Conservation (phyloP, 2,888 invertebrate genomes). For the Sinohyriopsis cumingii region DNA sequence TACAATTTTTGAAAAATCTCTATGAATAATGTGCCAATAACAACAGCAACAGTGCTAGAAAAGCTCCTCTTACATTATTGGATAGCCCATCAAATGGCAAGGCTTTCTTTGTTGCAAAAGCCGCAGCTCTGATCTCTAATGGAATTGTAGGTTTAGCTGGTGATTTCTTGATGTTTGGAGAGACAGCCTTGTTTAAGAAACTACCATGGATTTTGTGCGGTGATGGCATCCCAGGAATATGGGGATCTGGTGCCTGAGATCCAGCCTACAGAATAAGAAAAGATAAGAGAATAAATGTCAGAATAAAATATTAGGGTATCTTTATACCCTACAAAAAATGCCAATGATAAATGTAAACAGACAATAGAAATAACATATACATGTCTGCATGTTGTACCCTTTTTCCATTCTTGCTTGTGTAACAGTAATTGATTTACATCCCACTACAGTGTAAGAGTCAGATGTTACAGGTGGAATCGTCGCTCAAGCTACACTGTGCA, state of each 20-base stretch:
- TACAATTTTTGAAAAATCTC: too few species aligned
- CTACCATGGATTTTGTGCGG: constrained; percentile 65
- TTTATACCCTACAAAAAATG: too few species aligned
- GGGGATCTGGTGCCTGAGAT: constrained; percentile 57
- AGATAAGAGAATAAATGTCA: too few species aligned
- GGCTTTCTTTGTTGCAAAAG: constrained; percentile 41
- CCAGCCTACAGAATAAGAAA: constrained; percentile 31
- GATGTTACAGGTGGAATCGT: too few species aligned
- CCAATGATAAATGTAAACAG: too few species aligned
- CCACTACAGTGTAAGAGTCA: too few species aligned
- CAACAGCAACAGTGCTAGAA: neutral
- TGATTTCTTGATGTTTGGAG: constrained; percentile 47
- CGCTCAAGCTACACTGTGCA: too few species aligned
- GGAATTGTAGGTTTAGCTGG: constrained; percentile 32
- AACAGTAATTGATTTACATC: too few species aligned
- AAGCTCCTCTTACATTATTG: constrained; percentile 38
- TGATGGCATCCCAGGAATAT: constrained; percentile 61
- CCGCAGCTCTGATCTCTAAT: constrained; percentile 12
- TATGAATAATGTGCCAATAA: neutral
- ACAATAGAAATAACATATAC: too few species aligned
- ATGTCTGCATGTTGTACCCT: too few species aligned
- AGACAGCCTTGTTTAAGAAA: constrained; percentile 60
- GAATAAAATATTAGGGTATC: too few species aligned
- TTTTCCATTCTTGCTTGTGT: too few species aligned
- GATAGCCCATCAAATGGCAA: constrained; percentile 32